Evolutionary conservation across 1,140 invertebrate species (phyloP), one percentile per base, ranked within the genome.

Genomic region (Neuroterus valhalla): DNA sequence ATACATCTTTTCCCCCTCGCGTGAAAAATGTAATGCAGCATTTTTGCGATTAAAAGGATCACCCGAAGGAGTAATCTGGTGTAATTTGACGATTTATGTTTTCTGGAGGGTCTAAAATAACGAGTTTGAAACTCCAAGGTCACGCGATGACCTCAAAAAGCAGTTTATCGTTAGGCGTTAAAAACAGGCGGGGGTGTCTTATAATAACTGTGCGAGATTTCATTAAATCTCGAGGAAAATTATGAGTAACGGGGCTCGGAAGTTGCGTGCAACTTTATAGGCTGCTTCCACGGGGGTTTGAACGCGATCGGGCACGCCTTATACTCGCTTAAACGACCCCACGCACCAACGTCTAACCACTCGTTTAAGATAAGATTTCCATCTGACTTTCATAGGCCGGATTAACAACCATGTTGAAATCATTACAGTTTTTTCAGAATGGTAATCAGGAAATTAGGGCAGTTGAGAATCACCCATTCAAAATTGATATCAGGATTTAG

Each of bases 331-430:
- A 48, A 46, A 26, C 71, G 72, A 69, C 76, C 72, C 74, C 50
- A 73, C 79, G 68, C 68, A 62, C 72, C 68, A 62, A 62, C 74
- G 52, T 48, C 78, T 82, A 82, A 82, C 82, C 82, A 78, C 74
- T 74, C 76, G 78, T 82, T 82, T 82, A 82, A 82, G 81, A 82
- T 82, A 82, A 82, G 78, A 82, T 80, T 82, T 71, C 79, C 76
- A 80, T 82, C 81, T 48, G 74, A 78, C 78, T 62, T 75, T 82
- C 70, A 72, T 71, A 31, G 44, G 43, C 19, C 69, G 78, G 76
- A 80, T 78, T 81, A 80, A 82, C 79, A 74, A 62, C 10, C 55
- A 62, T 62, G 55, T 31, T 26, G 26, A 62, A 62, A 62, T 23
- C 26, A 62, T 62, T 31, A 15, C 12, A 14, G 23, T 8, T 31